Evolutionary conservation across 2,888 invertebrate genomes (phyloP).

Genomic region (Caenorhabditis macrosperma): DNA sequence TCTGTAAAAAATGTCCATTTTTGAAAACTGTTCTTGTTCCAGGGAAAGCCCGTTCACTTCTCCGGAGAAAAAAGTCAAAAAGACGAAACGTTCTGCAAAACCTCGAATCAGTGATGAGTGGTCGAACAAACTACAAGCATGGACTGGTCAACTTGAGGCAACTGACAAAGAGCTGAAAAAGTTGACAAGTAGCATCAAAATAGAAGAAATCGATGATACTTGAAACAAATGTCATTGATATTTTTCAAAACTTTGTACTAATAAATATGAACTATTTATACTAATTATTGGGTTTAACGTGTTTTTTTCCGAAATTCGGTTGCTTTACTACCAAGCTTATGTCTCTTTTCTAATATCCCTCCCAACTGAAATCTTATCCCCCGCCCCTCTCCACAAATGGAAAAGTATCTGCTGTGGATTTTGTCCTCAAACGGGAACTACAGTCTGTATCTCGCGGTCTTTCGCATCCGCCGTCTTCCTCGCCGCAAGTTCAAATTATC

Average conservation of each 20-base stretch:
- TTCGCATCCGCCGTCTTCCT: neutral
- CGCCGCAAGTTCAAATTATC: conserved; percentile 31
- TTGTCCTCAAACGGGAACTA: neutral
- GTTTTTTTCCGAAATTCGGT: neutral
- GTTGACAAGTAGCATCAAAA: conserved; percentile 29
- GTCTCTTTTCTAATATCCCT: neutral
- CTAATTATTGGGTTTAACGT: neutral
- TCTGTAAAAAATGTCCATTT: too few relatives aligned
- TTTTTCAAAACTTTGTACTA: neutral
- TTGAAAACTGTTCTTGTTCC: too few relatives aligned
- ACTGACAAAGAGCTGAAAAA: conserved; percentile 41
- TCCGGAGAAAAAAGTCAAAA: conserved; percentile 7
- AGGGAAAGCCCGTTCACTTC: conserved; percentile 3
- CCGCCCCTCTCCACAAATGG: neutral
- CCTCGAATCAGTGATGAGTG: conserved; percentile 23
- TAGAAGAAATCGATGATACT: conserved; percentile 25
- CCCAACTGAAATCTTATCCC: neutral
- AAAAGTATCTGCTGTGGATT: neutral
- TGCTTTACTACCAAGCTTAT: neutral
- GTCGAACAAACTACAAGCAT: conserved; percentile 18
- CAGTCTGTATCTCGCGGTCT: neutral
- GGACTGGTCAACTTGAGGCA: conserved; percentile 15
- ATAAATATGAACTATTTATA: neutral
- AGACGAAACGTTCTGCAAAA: neutral
- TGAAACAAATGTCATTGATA: neutral